Percentiles rank a stretch among this genome's conserved stretches.
phyloP scores from a whole-genome alignment of 2,797 vertebrate genomes.

The Mallotus villosus region DNA sequence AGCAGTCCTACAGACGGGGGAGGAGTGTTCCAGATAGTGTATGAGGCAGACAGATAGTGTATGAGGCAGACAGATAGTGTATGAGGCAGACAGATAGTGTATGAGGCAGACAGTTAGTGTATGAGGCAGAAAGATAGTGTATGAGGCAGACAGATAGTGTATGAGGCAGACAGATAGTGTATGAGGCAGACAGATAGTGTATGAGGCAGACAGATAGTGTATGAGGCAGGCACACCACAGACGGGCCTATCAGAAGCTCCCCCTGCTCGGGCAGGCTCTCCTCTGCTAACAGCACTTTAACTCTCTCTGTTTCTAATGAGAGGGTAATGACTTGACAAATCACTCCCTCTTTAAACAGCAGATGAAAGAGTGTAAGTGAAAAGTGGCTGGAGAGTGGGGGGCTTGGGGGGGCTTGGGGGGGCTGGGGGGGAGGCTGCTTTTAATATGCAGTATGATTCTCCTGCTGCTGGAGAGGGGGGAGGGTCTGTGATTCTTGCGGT shows the following conservation, averaged over 20 bases:
- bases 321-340: constrained; percentile 73
- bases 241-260: background rate
- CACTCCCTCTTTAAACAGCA: constrained; percentile 65
- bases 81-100: no score
- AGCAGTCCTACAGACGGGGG: constrained; percentile 5
- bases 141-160: no score
- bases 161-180: no score
- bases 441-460: no score
- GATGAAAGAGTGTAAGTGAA: constrained; percentile 68
- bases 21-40: background rate
- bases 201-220: no score
- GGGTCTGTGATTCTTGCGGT: constrained; percentile 71
- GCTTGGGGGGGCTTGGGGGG: background rate
- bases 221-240: background rate
- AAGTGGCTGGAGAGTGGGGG: constrained; percentile 42
- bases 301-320: constrained; percentile 51
- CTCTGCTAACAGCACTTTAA: constrained; percentile 57
- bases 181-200: no score
- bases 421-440: background rate
- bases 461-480: background rate
- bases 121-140: no score
- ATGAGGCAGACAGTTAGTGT: no score
- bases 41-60: no score
- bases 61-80: no score
- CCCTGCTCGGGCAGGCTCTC: background rate